Evolutionary conservation across 2,797 vertebrate species (phyloP).

Genomic region (Alfaro cultratus): DNA sequence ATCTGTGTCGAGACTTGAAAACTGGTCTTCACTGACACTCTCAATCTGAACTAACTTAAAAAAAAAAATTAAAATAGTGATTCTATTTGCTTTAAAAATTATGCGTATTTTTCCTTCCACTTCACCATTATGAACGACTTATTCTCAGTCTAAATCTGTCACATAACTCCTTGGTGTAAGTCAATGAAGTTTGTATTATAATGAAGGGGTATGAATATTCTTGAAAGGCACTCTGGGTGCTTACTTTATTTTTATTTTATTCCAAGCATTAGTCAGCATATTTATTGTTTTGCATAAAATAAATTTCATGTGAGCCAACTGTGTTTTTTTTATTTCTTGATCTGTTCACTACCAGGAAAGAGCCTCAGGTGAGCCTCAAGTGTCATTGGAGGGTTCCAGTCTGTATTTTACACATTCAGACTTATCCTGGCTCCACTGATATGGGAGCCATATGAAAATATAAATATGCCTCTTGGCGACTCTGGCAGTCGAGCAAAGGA

Average conservation of each 20-base stretch:
- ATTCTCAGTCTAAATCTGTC: background rate
- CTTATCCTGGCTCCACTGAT: constrained; percentile 25
- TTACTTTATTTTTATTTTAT: background rate
- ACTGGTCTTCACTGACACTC: background rate
- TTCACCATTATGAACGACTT: background rate
- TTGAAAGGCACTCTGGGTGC: background rate
- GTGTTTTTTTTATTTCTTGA: background rate
- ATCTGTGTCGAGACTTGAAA: background rate
- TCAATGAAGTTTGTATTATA: background rate
- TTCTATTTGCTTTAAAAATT: background rate
- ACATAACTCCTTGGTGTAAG: no score
- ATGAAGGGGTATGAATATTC: background rate
- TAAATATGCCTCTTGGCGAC: constrained; percentile 37
- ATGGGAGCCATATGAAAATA: constrained; percentile 57
- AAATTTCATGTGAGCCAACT: background rate
- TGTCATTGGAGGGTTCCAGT: background rate
- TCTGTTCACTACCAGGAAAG: background rate
- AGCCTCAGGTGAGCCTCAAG: background rate
- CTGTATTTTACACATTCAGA: constrained; percentile 26
- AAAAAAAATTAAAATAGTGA: background rate
- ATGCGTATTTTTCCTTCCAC: background rate
- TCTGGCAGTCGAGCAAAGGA: constrained; percentile 47
- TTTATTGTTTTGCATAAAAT: background rate
- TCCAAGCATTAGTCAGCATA: background rate
- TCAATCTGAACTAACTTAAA: background rate